phyloP scores from a whole-genome alignment of 2,113 vertebrate genomes.

The Panthera tigris region DNA sequence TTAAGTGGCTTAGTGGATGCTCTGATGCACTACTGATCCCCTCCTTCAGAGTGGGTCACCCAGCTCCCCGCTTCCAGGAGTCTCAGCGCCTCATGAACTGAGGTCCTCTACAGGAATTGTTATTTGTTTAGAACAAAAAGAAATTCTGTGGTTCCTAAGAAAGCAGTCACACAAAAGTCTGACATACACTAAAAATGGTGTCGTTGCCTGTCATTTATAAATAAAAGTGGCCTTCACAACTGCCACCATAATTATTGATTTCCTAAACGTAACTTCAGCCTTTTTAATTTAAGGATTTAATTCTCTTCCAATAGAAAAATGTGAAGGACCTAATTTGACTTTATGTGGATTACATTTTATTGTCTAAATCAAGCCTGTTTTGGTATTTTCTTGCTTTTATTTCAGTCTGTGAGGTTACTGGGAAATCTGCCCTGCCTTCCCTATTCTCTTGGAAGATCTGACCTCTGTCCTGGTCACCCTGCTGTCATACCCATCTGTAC shows the following conservation, averaged over 20 bases:
- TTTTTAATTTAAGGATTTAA: constrained; percentile 3
- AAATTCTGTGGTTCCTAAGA: not conserved
- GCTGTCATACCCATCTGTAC: not conserved
- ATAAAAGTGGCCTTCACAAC: constrained; percentile 16
- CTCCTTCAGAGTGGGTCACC: not conserved
- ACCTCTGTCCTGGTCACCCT: not conserved
- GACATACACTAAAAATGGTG: not conserved
- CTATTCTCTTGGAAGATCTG: not conserved
- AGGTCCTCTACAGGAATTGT: not conserved
- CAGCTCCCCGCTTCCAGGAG: not conserved
- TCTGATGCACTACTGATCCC: not conserved
- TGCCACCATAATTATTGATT: not conserved
- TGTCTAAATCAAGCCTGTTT: not conserved
- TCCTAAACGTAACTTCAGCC: not conserved
- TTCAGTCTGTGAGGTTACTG: not conserved
- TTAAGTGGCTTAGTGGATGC: not conserved
- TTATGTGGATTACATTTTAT: not conserved
- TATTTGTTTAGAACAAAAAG: not conserved
- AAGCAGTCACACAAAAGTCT: not conserved
- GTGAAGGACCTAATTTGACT: not conserved
- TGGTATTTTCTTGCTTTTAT: constrained; percentile 16
- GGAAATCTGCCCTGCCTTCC: not conserved
- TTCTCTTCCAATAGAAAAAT: not conserved
- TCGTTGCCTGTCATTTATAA: not conserved
- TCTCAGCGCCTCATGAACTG: not conserved